Conservation (phyloP, 2,113 vertebrate genomes). For the Proteles cristata region DNA sequence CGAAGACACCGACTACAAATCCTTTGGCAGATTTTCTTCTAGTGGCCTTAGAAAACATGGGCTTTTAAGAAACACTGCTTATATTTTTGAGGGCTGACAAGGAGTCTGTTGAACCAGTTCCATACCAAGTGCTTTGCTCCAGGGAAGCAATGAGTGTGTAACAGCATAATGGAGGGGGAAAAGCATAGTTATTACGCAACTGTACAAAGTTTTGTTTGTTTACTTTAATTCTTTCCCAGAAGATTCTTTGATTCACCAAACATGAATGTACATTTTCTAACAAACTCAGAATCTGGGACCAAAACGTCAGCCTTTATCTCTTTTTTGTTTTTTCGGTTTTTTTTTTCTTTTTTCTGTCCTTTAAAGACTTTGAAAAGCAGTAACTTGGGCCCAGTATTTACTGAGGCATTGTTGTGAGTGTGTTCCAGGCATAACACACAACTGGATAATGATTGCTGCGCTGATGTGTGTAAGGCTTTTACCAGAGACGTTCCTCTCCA, state of each 20-base stretch:
- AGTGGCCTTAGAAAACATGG: conserved; percentile 97
- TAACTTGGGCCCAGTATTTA: conserved; percentile 74
- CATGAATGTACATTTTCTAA: conserved; percentile 97
- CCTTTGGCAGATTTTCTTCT: conserved; percentile 87
- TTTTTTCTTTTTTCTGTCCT: conserved; percentile 68
- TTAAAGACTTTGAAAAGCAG: conserved; percentile 84
- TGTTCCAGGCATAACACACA: conserved; percentile 71
- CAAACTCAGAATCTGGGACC: conserved; percentile 92
- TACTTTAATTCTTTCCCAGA: conserved; percentile 89
- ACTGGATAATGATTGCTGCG: conserved; percentile 74
- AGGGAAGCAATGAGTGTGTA: conserved; percentile 82
- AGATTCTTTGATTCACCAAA: conserved; percentile 90
- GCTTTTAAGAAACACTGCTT: conserved; percentile 92
- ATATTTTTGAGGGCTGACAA: conserved; percentile 86
- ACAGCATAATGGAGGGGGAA: conserved; percentile 50
- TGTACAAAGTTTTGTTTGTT: conserved; percentile 86
- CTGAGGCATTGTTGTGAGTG: conserved; percentile 69
- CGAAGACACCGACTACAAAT: conserved; percentile 70
- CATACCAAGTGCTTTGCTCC: conserved; percentile 88
- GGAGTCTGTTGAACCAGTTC: conserved; percentile 84
- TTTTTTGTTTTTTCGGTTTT: neutral
- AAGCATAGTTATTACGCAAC: conserved; percentile 81
- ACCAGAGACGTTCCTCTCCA: conserved; percentile 82
- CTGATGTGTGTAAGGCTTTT: conserved; percentile 81
- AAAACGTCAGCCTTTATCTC: conserved; percentile 82